Evolutionary conservation across 2,888 invertebrate species (phyloP), one percentile per base, ranked within the genome.

Genomic region (Sussaba pulchella): DNA sequence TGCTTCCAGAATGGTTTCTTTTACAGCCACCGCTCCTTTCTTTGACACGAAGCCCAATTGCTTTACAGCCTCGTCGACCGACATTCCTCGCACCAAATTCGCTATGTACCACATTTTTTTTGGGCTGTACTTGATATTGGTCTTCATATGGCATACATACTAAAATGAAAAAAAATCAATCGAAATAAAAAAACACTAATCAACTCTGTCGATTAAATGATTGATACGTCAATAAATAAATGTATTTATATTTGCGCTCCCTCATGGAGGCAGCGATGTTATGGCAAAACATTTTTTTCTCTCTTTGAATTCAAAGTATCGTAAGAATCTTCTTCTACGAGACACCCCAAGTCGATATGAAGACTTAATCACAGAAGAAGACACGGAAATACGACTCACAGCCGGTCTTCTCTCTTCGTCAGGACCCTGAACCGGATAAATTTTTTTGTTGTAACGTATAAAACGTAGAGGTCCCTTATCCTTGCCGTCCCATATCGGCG

Each of bases 51-150:
- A 98, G 86, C 95, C 95, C 12, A 99, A 93, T 91, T 99, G 99
- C 91, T 96, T 97, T 0, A 99, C 90, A 10, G 99, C 99, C 93
- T 99, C 99, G 92, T 99, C 99, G 1, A 99, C 96, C 14, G 96
- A 94, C 96, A 99, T 96, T 12, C 99, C 99, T 87, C 99, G 94
- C 1, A 99, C 95, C 89, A 99, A 94, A 85, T 94, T 93, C 2
- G 98, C 97, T 52, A 98, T 94, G 86, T 98, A 98, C 98, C 98
- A 98, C 95, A 99, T 95, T 91, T 98, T 99, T 89, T 96, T 95
- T 0, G 96, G 96, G 88, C 97, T 97, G 91, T 98, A 98, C 92
- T 98, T 98, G 54, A 99, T 94, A 89, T 98, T 96, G 14, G 94
- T 93, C 88, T 96, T 95, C 93, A 95, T 94, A 92, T 99, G 98